Evolutionary conservation across 2,113 vertebrate species (phyloP).

Genomic region (Ploceus nigricollis): DNA sequence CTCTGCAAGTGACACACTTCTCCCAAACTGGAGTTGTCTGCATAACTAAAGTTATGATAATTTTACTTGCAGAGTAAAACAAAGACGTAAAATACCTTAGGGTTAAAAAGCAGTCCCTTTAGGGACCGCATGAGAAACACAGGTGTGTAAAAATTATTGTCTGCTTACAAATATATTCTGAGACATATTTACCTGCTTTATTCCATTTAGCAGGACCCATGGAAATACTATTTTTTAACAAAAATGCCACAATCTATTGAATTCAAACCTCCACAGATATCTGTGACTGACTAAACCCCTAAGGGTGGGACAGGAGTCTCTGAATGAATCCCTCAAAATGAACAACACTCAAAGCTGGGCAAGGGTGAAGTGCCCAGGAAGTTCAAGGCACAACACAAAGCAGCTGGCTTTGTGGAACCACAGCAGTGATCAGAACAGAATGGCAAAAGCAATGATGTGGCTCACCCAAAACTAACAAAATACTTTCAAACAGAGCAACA

Average conservation of each 20-base stretch:
- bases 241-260: neutral
- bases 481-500: neutral
- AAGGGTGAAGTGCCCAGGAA: neutral
- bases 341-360: neutral
- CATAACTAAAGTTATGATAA: neutral
- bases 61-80: neutral
- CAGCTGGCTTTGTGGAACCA: neutral
- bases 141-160: neutral
- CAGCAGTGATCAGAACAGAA: neutral
- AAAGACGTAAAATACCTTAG: neutral
- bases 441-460: neutral
- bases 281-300: neutral
- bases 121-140: neutral
- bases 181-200: neutral
- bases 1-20: neutral
- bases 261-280: neutral
- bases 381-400: neutral
- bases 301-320: rapidly evolving
- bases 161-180: neutral
- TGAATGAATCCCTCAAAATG: neutral
- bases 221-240: neutral
- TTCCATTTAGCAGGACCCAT: neutral
- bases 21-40: neutral
- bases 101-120: neutral
- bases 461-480: neutral